phyloP scores from a whole-genome alignment of 2,888 invertebrate species.

The Ptilodon capucinus region DNA sequence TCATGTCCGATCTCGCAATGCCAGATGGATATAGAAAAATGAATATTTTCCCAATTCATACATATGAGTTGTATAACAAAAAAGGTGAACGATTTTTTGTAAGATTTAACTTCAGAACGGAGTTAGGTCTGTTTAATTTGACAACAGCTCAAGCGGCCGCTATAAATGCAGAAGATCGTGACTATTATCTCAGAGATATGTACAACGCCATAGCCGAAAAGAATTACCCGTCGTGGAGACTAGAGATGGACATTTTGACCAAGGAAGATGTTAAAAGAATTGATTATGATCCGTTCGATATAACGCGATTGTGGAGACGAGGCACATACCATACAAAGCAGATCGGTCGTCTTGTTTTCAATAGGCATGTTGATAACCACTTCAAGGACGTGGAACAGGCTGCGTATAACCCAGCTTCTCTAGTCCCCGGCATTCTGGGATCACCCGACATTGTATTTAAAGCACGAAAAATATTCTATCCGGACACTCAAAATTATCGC shows the following conservation, averaged over 20 bases:
- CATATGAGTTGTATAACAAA: conserved; percentile 92
- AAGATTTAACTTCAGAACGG: conserved; percentile 95
- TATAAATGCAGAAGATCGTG: conserved; percentile 88
- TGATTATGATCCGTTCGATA: conserved; percentile 63
- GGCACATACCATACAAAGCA: conserved; percentile 53
- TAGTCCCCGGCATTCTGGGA: conserved; percentile 67
- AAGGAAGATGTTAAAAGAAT: conserved; percentile 41
- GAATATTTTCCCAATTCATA: conserved; percentile 95
- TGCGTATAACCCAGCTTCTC: conserved; percentile 56
- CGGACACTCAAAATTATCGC: conserved; percentile 58
- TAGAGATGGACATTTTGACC: conserved; percentile 60
- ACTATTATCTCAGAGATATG: conserved; percentile 90
- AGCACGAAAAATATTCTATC: conserved; percentile 49
- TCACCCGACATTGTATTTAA: conserved; percentile 55
- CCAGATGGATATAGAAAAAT: conserved; percentile 95
- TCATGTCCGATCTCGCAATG: conserved; percentile 93
- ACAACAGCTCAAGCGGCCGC: conserved; percentile 83
- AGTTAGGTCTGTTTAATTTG: conserved; percentile 92
- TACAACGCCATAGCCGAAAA: conserved; percentile 92
- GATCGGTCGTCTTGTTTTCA: conserved; percentile 52
- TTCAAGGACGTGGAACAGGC: conserved; percentile 51
- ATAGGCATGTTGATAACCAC: conserved; percentile 52
- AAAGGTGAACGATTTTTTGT: conserved; percentile 87
- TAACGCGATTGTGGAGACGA: conserved; percentile 58
- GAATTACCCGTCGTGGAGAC: conserved; percentile 63